A percentile compares a stretch with the other conserved stretches of the same genome.
Evolutionary conservation across 2,113 vertebrate species (phyloP).

Genomic region (Alosa alosa): DNA sequence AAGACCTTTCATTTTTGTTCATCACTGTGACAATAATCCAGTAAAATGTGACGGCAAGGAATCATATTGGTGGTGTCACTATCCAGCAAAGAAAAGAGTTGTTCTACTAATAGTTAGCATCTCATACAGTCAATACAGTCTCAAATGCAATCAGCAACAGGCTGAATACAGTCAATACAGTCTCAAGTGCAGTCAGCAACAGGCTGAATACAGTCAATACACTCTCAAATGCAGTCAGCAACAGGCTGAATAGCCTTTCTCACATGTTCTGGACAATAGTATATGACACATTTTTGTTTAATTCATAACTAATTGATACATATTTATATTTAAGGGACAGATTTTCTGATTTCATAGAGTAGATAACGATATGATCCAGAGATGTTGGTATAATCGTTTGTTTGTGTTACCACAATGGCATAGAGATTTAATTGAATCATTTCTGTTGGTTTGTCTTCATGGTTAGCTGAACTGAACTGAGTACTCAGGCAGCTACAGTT

Average conservation of each 20-base stretch:
- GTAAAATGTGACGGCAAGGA: background rate
- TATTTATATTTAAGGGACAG: background rate
- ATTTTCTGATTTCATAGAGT: background rate
- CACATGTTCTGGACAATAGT: background rate
- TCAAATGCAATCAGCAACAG: background rate
- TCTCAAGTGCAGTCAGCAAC: background rate
- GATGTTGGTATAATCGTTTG: background rate
- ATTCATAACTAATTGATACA: background rate
- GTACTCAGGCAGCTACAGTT: slow-evolving; percentile 72
- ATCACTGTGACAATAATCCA: slow-evolving; percentile 3
- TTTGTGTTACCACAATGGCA: background rate
- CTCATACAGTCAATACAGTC: background rate
- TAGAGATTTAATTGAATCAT: background rate
- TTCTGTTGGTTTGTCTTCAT: background rate
- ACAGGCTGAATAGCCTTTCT: background rate
- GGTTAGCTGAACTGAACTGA: slow-evolving; percentile 35
- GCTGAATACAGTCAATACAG: background rate
- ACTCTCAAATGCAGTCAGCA: background rate
- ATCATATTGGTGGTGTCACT: background rate
- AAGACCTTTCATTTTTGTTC: background rate
- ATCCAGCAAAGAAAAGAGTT: background rate
- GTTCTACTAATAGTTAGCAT: background rate
- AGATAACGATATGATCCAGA: background rate
- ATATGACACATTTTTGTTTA: background rate
- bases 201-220: background rate